A percentile compares a stretch with the other conserved stretches of the same genome.
Evolutionary conservation across 2,797 vertebrate species (phyloP).

Genomic region (Amphiprion clarkii): DNA sequence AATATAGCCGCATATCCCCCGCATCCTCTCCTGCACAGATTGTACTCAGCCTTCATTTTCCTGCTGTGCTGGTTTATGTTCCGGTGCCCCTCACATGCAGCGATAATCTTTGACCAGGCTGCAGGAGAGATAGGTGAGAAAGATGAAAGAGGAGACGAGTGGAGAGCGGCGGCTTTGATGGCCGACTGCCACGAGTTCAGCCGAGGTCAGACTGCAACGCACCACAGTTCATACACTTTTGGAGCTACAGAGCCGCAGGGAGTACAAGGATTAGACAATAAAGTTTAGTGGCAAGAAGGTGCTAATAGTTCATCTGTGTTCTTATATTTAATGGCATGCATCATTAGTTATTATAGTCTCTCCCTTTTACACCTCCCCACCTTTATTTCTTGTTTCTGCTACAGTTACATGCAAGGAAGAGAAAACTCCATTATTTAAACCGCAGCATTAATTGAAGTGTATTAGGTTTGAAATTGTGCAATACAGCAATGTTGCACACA

Average conservation of each 20-base stretch:
- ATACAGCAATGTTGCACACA: too few species aligned
- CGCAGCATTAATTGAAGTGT: background rate
- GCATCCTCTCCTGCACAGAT: slow-evolving; percentile 28
- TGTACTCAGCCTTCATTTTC: slow-evolving; percentile 25
- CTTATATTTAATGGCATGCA: slow-evolving; percentile 47
- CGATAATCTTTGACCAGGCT: slow-evolving; percentile 60
- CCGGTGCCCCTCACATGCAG: slow-evolving; percentile 31
- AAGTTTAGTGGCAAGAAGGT: slow-evolving; percentile 52
- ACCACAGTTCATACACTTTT: slow-evolving; percentile 63
- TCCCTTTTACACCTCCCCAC: background rate
- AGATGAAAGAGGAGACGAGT: slow-evolving; percentile 54
- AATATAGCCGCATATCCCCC: slow-evolving; percentile 35
- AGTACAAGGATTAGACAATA: slow-evolving; percentile 44
- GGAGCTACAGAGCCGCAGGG: slow-evolving; percentile 29
- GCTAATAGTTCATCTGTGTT: slow-evolving; percentile 46
- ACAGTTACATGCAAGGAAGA: background rate
- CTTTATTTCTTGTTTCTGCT: slow-evolving; percentile 7
- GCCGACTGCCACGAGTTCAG: slow-evolving; percentile 55
- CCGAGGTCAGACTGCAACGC: slow-evolving; percentile 38
- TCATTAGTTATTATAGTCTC: slow-evolving; percentile 45
- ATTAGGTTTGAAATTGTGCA: background rate
- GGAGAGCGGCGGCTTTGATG: slow-evolving; percentile 45
- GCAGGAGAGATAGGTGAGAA: slow-evolving; percentile 45
- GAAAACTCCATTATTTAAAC: background rate
- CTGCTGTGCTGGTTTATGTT: slow-evolving; percentile 48